phyloP scores from a whole-genome alignment of 2,797 vertebrate species.

The Picus viridis region DNA sequence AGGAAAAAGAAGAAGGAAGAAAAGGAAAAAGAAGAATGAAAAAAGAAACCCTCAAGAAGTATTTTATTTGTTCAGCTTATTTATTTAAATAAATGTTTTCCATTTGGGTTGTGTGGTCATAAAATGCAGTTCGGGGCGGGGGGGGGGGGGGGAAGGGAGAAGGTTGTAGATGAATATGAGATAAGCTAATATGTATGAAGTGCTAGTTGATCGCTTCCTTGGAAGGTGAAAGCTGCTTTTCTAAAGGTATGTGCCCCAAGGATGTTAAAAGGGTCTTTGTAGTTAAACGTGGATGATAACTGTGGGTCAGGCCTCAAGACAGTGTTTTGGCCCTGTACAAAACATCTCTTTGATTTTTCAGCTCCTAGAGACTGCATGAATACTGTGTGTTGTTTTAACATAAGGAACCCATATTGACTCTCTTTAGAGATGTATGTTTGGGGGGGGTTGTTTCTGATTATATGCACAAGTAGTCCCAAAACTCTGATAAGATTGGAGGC shows the following conservation, averaged over 20 bases:
- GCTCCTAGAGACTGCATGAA: constrained; percentile 69
- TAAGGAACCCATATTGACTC: constrained; percentile 1
- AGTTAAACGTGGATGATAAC: background rate
- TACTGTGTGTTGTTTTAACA: constrained; percentile 79
- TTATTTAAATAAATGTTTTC: constrained; percentile 35
- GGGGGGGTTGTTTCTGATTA: constrained; percentile 20
- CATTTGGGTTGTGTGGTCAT: constrained; percentile 32
- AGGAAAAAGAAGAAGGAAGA: background rate
- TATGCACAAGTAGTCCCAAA: constrained; percentile 2
- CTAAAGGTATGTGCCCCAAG: constrained; percentile 1
- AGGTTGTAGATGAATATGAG: constrained; percentile 47
- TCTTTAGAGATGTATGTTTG: constrained; percentile 37
- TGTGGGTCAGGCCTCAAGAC: constrained; percentile 24
- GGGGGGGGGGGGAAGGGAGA: background rate
- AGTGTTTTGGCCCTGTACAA: constrained; percentile 13
- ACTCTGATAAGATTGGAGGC: background rate
- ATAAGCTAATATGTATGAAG: constrained; percentile 55
- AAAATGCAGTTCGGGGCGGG: background rate
- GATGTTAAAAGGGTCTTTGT: constrained; percentile 49
- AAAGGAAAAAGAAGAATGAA: background rate
- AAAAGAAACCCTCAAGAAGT: background rate
- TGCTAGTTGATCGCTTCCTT: constrained; percentile 63
- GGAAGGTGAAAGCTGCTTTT: constrained; percentile 49
- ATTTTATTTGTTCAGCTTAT: constrained; percentile 49
- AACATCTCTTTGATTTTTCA: constrained; percentile 57